These are phyloP conservation scores for Sphecodes monilicornis DNA, from an alignment of 2,888 invertebrate species.

Conservation along the genomic window DNA sequence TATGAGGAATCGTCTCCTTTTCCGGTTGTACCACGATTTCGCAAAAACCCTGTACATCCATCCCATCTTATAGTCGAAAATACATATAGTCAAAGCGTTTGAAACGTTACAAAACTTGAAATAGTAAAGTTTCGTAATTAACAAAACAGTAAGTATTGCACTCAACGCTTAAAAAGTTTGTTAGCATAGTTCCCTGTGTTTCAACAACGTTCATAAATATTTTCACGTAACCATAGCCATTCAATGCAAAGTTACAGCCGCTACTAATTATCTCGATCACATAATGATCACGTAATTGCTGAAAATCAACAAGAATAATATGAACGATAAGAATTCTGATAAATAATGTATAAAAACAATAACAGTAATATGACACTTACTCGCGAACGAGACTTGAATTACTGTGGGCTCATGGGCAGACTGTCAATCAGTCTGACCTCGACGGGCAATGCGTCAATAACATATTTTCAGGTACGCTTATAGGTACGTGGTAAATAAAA, in stretches of 20 bases:
- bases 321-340: background rate
- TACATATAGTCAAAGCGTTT: background rate
- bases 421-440: constrained; percentile 28
- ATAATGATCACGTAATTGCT: background rate
- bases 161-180: background rate
- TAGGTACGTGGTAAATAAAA: background rate
- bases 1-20: too few species aligned
- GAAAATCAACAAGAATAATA: background rate
- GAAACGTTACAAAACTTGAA: background rate
- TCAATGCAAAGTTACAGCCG: background rate
- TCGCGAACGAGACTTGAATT: constrained; percentile 22
- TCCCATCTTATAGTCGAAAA: background rate
- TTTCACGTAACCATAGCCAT: background rate
- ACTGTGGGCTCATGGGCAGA: constrained; percentile 3
- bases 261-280: background rate
- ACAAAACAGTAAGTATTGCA: background rate
- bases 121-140: background rate
- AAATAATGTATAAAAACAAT: constrained; percentile 20
- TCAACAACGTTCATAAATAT: background rate
- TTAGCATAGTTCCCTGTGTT: background rate
- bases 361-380: constrained; percentile 10
- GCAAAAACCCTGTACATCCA: too few species aligned
- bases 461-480: constrained; percentile 27
- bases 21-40: too few species aligned
- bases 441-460: constrained; percentile 13